Percentiles rank a stretch among this genome's conserved stretches.
These are phyloP conservation scores for Teleopsis dalmanni DNA, from an alignment of 1,140 invertebrate genomes.

Conservation along the genomic window DNA sequence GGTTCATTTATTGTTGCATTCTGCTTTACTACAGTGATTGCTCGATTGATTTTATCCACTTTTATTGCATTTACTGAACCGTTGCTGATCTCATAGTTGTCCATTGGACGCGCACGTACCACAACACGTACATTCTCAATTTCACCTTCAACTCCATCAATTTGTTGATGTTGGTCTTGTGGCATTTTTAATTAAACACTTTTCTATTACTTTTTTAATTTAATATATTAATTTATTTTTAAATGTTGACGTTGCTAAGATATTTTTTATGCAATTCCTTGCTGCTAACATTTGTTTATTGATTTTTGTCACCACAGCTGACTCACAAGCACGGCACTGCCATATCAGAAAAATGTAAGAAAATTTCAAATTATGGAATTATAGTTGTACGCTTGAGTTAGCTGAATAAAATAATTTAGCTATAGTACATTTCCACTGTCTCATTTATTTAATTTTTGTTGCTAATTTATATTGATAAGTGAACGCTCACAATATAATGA, in stretches of 20 bases:
- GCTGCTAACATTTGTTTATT: slow-evolving; percentile 3
- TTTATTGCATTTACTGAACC: slow-evolving; percentile 62
- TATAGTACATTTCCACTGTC: too few species aligned
- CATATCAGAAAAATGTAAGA: too few species aligned
- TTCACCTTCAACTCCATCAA: slow-evolving; percentile 36
- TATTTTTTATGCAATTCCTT: background rate
- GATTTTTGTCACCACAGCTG: slow-evolving; percentile 6
- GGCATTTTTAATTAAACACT: slow-evolving; percentile 10
- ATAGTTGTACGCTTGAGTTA: too few species aligned
- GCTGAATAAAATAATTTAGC: too few species aligned
- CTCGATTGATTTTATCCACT: slow-evolving; percentile 67
- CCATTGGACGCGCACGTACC: slow-evolving; percentile 79
- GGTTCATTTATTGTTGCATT: slow-evolving; percentile 60
- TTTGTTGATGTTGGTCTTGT: background rate
- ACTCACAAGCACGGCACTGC: too few species aligned
- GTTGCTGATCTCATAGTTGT: slow-evolving; percentile 64
- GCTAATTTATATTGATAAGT: too few species aligned
- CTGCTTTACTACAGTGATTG: slow-evolving; percentile 68
- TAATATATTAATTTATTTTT: background rate
- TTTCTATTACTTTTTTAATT: background rate
- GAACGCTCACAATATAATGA: too few species aligned
- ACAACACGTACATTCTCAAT: slow-evolving; percentile 75
- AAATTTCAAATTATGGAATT: too few species aligned
- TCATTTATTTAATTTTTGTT: too few species aligned
- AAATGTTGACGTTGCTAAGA: background rate